Percentiles rank a stretch among this genome's conserved stretches.
These are phyloP conservation scores for Hydractinia echinata DNA, from an alignment of 30 jellyfish, hydroid and myxozoan species.

Conservation along the genomic window DNA sequence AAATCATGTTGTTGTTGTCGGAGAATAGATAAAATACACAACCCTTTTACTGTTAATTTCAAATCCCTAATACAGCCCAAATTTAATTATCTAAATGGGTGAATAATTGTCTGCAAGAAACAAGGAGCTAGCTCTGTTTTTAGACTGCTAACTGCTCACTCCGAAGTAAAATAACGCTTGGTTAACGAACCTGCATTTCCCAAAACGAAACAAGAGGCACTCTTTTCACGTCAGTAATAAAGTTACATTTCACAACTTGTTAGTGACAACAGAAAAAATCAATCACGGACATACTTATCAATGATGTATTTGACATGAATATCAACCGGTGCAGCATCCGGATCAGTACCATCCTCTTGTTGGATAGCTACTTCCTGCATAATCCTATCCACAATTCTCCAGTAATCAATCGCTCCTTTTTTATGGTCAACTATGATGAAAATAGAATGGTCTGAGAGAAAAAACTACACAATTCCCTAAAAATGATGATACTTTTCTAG, in stretches of 20 bases:
- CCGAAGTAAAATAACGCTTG: not conserved
- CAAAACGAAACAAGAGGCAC: too few relatives aligned
- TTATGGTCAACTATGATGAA: conserved; percentile 67
- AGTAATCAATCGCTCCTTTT: conserved; percentile 74
- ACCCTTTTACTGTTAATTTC: too few relatives aligned
- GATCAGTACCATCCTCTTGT: conserved; percentile 95
- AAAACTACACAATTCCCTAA: too few relatives aligned
- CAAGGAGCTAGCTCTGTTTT: too few relatives aligned
- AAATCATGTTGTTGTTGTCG: too few relatives aligned
- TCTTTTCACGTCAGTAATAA: too few relatives aligned
- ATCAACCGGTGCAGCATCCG: conserved; percentile 85
- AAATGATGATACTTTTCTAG: too few relatives aligned
- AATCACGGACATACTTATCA: conserved; percentile 54
- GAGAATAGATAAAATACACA: too few relatives aligned
- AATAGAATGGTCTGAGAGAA: not conserved
- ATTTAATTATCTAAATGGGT: too few relatives aligned
- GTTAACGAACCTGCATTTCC: not conserved
- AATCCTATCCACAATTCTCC: conserved; percentile 92
- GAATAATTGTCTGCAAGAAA: too few relatives aligned
- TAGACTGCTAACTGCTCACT: not conserved
- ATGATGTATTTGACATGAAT: conserved; percentile 79
- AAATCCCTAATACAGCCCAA: too few relatives aligned
- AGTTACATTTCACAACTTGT: too few relatives aligned
- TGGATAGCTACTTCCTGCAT: conserved; percentile 88
- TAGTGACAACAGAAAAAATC: not conserved